Evolutionary conservation across 2,797 vertebrate species (phyloP).

Genomic region (Helicolenus hilgendorfi): DNA sequence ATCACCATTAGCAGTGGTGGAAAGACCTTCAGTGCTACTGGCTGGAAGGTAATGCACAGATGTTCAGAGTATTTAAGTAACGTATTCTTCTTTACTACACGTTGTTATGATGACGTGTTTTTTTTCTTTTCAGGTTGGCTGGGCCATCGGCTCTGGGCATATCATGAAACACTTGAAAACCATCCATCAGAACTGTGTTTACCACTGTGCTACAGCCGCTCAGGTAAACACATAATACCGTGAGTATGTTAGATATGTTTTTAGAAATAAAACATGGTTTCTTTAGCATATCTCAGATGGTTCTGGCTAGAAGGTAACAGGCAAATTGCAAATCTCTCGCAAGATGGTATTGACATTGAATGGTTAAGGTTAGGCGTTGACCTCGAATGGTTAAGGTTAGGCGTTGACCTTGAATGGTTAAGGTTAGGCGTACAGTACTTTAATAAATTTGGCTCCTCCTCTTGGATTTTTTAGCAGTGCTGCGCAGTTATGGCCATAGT

Average conservation of each 20-base stretch:
- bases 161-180: slow-evolving; percentile 94
- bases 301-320: too few species aligned
- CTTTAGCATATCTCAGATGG: neutral
- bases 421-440: too few species aligned
- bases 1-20: slow-evolving; percentile 94
- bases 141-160: slow-evolving; percentile 90
- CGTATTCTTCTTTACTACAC: neutral
- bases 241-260: neutral
- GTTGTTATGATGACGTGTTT: neutral
- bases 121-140: slow-evolving; percentile 93
- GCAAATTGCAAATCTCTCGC: too few species aligned
- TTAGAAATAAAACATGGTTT: neutral
- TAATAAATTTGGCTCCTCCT: neutral
- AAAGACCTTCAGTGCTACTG: slow-evolving; percentile 96
- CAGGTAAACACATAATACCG: slow-evolving; percentile 89
- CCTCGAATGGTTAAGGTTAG: too few species aligned
- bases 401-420: too few species aligned
- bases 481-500: too few species aligned
- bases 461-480: too few species aligned
- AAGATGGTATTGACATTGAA: too few species aligned
- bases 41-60: slow-evolving; percentile 94
- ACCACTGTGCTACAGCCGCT: slow-evolving; percentile 93
- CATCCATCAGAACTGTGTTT: slow-evolving; percentile 94
- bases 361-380: too few species aligned
- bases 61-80: neutral